Evolutionary conservation across 1,140 invertebrate genomes (phyloP).

Genomic region (Cyphomyrmex costatus): DNA sequence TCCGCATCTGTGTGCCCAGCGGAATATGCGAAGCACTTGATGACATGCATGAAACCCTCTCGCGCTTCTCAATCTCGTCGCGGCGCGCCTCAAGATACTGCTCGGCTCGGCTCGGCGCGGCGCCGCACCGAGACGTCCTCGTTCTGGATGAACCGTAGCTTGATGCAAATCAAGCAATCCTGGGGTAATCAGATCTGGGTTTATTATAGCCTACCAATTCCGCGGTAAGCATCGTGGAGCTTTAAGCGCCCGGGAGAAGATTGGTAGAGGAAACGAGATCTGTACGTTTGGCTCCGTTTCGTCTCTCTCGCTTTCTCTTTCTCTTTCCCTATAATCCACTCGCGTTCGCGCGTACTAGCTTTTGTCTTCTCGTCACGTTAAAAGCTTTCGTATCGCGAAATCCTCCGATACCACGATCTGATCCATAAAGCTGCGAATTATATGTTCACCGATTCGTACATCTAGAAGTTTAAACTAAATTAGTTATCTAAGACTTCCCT

Average conservation of each 20-base stretch:
- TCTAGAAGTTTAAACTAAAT: not conserved
- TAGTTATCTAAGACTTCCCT: not conserved
- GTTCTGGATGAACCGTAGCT: slow-evolving; percentile 45
- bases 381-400: slow-evolving; percentile 27
- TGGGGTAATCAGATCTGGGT: slow-evolving; percentile 75
- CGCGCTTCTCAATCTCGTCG: slow-evolving; percentile 51
- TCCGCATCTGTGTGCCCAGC: slow-evolving; percentile 24
- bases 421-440: slow-evolving; percentile 4
- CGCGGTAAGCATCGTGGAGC: slow-evolving; percentile 55
- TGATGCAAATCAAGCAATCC: slow-evolving; percentile 77
- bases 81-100: slow-evolving; percentile 38
- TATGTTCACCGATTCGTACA: slow-evolving; percentile 9
- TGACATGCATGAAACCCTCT: slow-evolving; percentile 66
- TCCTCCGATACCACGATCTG: not conserved
- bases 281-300: slow-evolving; percentile 28
- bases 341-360: slow-evolving; percentile 18
- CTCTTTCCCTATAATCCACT: not conserved
- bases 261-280: slow-evolving; percentile 50
- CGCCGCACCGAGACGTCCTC: slow-evolving; percentile 24
- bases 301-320: not conserved
- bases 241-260: slow-evolving; percentile 59
- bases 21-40: slow-evolving; percentile 69
- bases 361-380: slow-evolving; percentile 46
- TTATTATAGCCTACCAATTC: slow-evolving; percentile 71
- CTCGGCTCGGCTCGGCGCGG: slow-evolving; percentile 18